phyloP scores from a whole-genome alignment of 2,113 vertebrate species.

The Laticauda colubrina region DNA sequence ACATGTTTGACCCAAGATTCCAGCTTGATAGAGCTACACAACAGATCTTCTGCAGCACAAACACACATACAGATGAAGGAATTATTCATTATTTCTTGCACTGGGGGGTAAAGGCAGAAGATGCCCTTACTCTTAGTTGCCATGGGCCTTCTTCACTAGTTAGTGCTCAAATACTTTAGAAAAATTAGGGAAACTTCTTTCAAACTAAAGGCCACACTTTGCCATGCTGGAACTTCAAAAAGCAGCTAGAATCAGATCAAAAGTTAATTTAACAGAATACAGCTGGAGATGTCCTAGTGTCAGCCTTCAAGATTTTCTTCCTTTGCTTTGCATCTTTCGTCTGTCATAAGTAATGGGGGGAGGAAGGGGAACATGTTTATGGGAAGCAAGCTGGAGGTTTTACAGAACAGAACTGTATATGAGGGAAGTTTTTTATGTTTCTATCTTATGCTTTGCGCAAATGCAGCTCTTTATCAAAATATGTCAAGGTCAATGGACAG shows the following conservation, averaged over 20 bases:
- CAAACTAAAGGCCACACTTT: neutral
- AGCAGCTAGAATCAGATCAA: neutral
- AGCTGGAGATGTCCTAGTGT: neutral
- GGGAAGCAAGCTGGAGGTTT: no score
- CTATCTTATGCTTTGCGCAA: no score
- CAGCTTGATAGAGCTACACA: neutral
- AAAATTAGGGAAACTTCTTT: neutral
- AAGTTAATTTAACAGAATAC: neutral
- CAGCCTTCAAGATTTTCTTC: no score
- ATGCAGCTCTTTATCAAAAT: no score
- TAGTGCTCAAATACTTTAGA: neutral
- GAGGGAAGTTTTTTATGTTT: no score
- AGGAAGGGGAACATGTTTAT: no score
- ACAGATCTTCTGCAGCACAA: neutral
- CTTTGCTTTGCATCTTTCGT: no score
- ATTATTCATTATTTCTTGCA: neutral
- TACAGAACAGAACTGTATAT: no score
- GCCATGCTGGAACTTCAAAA: neutral
- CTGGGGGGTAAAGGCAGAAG: neutral
- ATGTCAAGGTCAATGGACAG: no score
- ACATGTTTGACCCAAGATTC: neutral
- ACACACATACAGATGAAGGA: neutral
- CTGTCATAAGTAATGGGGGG: no score
- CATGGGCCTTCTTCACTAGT: neutral
- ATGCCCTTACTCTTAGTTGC: neutral